phyloP scores from a whole-genome alignment of 2,888 invertebrate species.

The Dasysyrphus tricinctus region DNA sequence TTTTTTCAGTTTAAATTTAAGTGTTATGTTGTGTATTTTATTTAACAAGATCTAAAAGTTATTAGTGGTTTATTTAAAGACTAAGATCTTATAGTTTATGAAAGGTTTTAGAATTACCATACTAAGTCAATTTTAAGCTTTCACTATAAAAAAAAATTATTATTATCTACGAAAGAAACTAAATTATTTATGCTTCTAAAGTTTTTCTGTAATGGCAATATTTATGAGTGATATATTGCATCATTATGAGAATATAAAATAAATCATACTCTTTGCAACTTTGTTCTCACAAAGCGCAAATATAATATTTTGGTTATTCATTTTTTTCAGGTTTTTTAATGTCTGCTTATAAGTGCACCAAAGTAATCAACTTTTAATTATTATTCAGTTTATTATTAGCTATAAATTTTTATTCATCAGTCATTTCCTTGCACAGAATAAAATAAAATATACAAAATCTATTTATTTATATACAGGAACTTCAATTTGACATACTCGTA shows the following conservation, averaged over 20 bases:
- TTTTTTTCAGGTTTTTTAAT: background rate
- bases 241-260: background rate
- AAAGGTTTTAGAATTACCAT: too few relatives aligned
- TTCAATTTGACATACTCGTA: constrained; percentile 5
- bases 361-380: constrained; percentile 8
- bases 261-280: background rate
- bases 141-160: background rate
- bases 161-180: background rate
- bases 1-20: too few relatives aligned
- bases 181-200: constrained; percentile 7
- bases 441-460: constrained; percentile 15
- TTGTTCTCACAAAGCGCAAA: background rate
- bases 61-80: too few relatives aligned
- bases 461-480: background rate
- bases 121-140: too few relatives aligned
- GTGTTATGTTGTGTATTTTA: too few relatives aligned
- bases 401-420: constrained; percentile 18
- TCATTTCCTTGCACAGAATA: background rate
- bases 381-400: constrained; percentile 15
- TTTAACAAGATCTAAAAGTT: too few relatives aligned
- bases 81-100: background rate
- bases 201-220: background rate
- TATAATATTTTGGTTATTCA: background rate
- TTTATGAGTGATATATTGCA: constrained; percentile 2
- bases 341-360: background rate